Evolutionary conservation across 37 sponge, comb jelly and placozoan genomes (phyloP).

Genomic region (Spongilla lacustris): DNA sequence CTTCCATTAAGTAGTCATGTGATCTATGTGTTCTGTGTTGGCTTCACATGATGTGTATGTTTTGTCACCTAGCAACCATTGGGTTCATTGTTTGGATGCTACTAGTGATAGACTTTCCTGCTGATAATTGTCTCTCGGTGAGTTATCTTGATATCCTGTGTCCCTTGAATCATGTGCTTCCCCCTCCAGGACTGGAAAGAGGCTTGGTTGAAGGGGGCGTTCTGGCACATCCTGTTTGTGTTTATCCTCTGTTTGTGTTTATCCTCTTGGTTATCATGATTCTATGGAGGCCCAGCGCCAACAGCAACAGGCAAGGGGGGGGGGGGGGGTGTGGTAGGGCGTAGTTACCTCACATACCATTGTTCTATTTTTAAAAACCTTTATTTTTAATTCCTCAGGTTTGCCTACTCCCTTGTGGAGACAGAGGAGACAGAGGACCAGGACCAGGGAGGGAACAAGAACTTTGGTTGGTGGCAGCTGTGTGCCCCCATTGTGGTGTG

Average conservation of each 20-base stretch:
- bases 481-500: too few relatives aligned
- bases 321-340: too few relatives aligned
- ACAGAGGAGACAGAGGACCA: conserved; percentile 61
- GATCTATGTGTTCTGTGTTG: neutral
- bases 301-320: conserved; percentile 55
- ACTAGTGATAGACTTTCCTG: conserved; percentile 28
- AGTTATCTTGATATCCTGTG: conserved; percentile 4
- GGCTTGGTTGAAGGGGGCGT: conserved; percentile 78
- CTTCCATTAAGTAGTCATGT: neutral
- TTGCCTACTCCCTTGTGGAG: conserved; percentile 62
- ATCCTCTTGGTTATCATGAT: conserved; percentile 82
- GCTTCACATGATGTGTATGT: neutral
- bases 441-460: conserved; percentile 64
- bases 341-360: too few relatives aligned
- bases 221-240: conserved; percentile 89
- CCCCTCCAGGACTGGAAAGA: conserved; percentile 74
- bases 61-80: conserved; percentile 11
- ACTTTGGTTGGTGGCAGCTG: conserved; percentile 55
- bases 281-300: conserved; percentile 86
- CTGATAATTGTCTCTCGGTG: conserved; percentile 22
- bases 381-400: conserved; percentile 18
- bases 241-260: conserved; percentile 78
- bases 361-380: neutral
- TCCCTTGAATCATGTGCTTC: neutral
- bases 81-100: conserved; percentile 50